phyloP scores from a whole-genome alignment of 2,113 vertebrate genomes.

The Nanorana parkeri region DNA sequence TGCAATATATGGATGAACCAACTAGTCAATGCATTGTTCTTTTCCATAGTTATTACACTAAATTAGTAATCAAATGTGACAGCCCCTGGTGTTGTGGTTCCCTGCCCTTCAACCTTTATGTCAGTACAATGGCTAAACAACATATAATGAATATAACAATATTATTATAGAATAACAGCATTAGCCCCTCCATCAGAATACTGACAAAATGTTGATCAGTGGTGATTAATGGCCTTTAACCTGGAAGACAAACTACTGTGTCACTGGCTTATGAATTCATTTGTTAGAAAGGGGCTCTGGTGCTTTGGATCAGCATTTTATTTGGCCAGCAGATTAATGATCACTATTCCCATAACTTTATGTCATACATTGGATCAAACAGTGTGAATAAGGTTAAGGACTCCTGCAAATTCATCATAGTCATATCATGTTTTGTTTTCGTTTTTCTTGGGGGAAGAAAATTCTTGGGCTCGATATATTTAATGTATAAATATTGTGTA shows the following conservation, averaged over 20 bases:
- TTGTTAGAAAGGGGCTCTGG: slow-evolving; percentile 28
- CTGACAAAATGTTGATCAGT: slow-evolving; percentile 47
- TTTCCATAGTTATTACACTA: too few species aligned
- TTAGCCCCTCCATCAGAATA: neutral
- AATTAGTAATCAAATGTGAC: too few species aligned
- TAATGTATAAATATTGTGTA: neutral
- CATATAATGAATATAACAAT: too few species aligned
- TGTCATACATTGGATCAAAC: slow-evolving; percentile 44
- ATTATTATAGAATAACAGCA: too few species aligned
- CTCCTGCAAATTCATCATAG: slow-evolving; percentile 21
- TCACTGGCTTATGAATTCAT: slow-evolving; percentile 48
- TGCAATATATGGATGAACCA: too few species aligned
- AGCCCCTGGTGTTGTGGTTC: too few species aligned
- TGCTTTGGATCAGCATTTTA: slow-evolving; percentile 45
- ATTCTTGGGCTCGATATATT: neutral
- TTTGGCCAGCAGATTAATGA: slow-evolving; percentile 42
- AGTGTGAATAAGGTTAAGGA: slow-evolving; percentile 25
- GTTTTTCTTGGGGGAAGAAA: neutral
- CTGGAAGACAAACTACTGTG: slow-evolving; percentile 46
- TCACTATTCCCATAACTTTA: slow-evolving; percentile 41
- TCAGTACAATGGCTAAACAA: too few species aligned
- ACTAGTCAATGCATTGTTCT: too few species aligned
- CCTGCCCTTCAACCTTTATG: too few species aligned
- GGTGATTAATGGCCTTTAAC: slow-evolving; percentile 45
- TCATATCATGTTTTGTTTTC: neutral